Percentiles rank a stretch among this genome's conserved stretches.
Conservation (phyloP, 1,140 invertebrate species). For the Drosophila littoralis region DNA sequence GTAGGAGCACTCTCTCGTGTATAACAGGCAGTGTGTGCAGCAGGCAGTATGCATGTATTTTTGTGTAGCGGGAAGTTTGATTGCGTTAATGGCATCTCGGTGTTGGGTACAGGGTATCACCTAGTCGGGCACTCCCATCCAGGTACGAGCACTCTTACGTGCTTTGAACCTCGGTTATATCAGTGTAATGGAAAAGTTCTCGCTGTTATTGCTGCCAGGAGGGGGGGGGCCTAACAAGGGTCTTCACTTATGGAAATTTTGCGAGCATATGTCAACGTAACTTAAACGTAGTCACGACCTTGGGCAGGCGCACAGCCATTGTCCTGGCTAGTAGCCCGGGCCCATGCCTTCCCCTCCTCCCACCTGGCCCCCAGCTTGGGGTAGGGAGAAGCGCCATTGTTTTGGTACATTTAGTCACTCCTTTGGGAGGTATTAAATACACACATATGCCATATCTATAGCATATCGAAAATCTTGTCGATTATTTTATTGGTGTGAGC, state of each 20-base stretch:
- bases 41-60: no score
- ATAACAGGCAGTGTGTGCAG: no score
- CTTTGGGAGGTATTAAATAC: background rate
- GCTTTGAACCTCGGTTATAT: background rate
- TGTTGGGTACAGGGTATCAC: no score
- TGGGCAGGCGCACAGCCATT: constrained; percentile 46
- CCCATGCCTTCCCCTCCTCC: constrained; percentile 14
- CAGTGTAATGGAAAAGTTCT: background rate
- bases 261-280: constrained; percentile 33
- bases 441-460: background rate
- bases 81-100: no score
- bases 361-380: background rate
- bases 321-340: constrained; percentile 39
- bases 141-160: no score
- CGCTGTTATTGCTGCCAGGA: no score
- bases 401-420: background rate
- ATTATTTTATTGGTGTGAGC: no score
- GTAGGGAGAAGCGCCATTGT: background rate
- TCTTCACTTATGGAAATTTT: constrained; percentile 45
- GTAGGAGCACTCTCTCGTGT: no score
- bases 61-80: no score
- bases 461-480: no score
- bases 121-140: no score
- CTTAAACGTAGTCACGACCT: constrained; percentile 41
- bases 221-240: background rate